Conservation (phyloP, 2,888 invertebrate species). For the Bhutanitis thaidina region DNA sequence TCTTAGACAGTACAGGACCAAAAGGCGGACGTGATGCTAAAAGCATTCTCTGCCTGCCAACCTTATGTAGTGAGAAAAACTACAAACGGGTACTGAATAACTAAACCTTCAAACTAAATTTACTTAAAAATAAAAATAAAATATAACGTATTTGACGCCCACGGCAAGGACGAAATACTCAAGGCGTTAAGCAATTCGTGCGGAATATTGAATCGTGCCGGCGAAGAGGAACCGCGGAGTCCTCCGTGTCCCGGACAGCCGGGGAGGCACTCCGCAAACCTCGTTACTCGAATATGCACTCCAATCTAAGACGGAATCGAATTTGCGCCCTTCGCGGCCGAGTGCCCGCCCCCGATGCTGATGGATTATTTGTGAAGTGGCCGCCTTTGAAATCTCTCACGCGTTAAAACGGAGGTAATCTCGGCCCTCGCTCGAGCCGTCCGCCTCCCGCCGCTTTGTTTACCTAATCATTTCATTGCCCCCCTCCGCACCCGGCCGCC, state of each 20-base stretch:
- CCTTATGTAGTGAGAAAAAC: no score
- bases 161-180: no score
- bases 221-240: neutral
- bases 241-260: neutral
- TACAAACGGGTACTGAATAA: no score
- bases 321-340: constrained; percentile 49
- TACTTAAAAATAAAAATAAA: no score
- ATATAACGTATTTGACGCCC: no score
- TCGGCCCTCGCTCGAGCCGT: constrained; percentile 37
- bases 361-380: constrained; percentile 75
- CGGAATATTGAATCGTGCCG: neutral
- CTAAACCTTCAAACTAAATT: no score
- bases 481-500: constrained; percentile 4
- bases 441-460: constrained; percentile 51
- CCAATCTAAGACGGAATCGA: constrained; percentile 68
- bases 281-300: constrained; percentile 74
- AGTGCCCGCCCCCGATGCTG: constrained; percentile 55
- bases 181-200: neutral
- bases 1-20: no score
- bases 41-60: no score
- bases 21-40: no score
- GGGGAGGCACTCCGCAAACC: constrained; percentile 41
- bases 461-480: constrained; percentile 72
- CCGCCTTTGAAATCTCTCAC: constrained; percentile 75
- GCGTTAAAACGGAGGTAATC: constrained; percentile 79